Base-by-base conservation (phyloP, 2,113 vertebrate genomes). In the Pionites leucogaster region DNA sequence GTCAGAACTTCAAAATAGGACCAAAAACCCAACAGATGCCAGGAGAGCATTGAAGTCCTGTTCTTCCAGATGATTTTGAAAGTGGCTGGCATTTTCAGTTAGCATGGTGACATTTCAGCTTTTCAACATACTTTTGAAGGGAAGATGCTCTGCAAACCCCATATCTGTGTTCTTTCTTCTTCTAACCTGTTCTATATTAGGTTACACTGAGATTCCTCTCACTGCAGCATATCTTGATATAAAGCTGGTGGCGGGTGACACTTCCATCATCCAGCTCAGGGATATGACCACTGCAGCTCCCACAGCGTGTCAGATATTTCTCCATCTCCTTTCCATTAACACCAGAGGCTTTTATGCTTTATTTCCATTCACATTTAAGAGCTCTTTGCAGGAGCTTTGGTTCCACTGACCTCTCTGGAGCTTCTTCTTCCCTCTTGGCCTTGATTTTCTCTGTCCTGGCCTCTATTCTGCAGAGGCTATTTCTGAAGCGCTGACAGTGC, bases 71-170 rank as follows among this genome's bases (percentile, higher is more conserved):
- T 68, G 80, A 91, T 16, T 13, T 1, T 85, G 55, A 86, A 89
- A 91, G 33, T 2, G 50, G 37, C 17, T 94, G 93, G 81, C 86
- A 94, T 95, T 95, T 96, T 92, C 80, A 68, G 76, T 92, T 76
- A 68, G 76, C 42, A 13, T 0, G 19, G 76, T 88, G 80, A 90
- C 68, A 88, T 91, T 94, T 95, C 80, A 57, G 41, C 44, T 81
- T 93, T 78, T 68, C 64, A 60, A 22, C 22, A 6, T 11, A 19
- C 22, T 90, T 88, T 41, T 25, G 77, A 76, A 50, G 81, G 39
- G 65, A 93, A 83, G 82, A 37, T 75, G 71, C 64, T 93, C 72
- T 86, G 64, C 57, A 69, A 83, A 82, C 62, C 41, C 20, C 1
- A 4, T 6, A 27, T 23, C 72, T 93, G 11, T 33, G 7, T n/a